These are phyloP conservation scores for Trochalopteron elliotii DNA, from an alignment of 2,113 vertebrate genomes.

Conservation along the genomic window DNA sequence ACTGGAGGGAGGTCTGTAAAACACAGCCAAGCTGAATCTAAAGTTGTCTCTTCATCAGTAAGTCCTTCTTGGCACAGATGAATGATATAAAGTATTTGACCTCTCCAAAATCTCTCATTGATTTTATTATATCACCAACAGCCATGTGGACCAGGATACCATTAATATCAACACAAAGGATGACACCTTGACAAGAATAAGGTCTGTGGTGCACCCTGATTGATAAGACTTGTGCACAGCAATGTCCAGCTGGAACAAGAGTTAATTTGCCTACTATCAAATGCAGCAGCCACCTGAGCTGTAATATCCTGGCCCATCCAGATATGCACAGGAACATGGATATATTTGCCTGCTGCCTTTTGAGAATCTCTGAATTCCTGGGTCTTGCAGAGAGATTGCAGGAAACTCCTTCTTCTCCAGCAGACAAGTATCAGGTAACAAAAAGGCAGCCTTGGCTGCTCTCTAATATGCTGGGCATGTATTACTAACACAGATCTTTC, in stretches of 20 bases:
- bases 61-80: background rate
- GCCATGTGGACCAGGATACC: fast-evolving
- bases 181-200: background rate
- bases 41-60: background rate
- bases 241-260: background rate
- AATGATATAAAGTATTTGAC: background rate
- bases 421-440: background rate
- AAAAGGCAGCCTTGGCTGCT: background rate
- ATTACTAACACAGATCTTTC: background rate
- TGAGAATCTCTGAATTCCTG: background rate
- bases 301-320: background rate
- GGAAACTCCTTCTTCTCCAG: background rate
- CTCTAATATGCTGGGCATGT: background rate
- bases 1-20: background rate
- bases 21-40: background rate
- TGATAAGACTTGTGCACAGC: fast-evolving
- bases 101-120: background rate
- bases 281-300: background rate
- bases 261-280: background rate
- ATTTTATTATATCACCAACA: background rate
- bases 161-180: background rate
- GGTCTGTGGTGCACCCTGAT: background rate
- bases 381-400: fast-evolving
- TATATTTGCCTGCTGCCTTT: background rate
- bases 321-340: fast-evolving